Percentiles rank a stretch among this genome's conserved stretches.
Evolutionary conservation across 2,888 invertebrate species (phyloP).

Genomic region (Dilophus febrilis): DNA sequence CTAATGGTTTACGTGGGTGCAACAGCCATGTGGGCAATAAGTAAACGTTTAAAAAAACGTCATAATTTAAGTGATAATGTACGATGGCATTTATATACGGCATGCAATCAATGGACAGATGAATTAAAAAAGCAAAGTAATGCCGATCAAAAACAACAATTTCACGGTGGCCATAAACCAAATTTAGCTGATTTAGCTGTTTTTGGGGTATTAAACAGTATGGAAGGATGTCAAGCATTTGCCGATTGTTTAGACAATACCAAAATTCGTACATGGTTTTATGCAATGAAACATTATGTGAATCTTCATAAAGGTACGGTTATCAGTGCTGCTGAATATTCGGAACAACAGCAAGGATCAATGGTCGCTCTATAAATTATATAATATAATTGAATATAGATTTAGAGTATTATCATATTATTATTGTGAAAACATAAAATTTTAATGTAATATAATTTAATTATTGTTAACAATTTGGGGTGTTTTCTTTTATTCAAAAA

Average conservation of each 20-base stretch:
- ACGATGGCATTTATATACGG: conserved; percentile 75
- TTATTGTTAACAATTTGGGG: not conserved
- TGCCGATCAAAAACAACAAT: conserved; percentile 47
- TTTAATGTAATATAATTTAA: not conserved
- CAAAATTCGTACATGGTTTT: conserved; percentile 58
- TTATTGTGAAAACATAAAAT: not conserved
- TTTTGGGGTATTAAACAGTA: conserved; percentile 77
- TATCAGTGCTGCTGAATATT: not conserved
- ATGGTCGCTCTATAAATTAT: no score
- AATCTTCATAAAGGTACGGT: conserved; percentile 36
- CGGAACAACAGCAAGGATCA: not conserved
- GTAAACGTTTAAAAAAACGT: conserved; percentile 73
- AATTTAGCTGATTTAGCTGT: conserved; percentile 86
- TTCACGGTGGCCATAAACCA: conserved; percentile 75
- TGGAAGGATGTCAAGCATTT: conserved; percentile 86
- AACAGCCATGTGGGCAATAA: conserved; percentile 81
- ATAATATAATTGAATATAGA: not conserved
- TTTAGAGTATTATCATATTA: no score
- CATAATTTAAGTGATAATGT: conserved; percentile 78
- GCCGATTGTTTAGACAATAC: conserved; percentile 59
- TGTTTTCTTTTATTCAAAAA: not conserved
- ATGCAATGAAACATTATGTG: conserved; percentile 48
- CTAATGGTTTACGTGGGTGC: conserved; percentile 88
- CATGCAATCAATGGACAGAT: conserved; percentile 62
- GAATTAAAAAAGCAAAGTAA: conserved; percentile 31